Base-by-base conservation (phyloP, 2,113 vertebrate genomes). In the Prunella himalayana region DNA sequence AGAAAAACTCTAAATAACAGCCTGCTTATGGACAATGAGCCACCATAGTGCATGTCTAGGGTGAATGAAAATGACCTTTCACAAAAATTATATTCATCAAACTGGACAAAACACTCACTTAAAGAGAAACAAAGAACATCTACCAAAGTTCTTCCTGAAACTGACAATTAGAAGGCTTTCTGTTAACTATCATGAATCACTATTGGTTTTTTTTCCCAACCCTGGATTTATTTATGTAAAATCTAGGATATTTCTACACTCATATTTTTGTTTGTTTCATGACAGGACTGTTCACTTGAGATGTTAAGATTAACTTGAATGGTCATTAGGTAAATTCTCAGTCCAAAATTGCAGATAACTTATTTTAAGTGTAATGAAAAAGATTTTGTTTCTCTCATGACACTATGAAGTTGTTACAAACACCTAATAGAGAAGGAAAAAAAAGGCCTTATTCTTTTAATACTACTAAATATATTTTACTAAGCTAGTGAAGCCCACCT, bases 1-100 rank as follows among this genome's bases (percentile, higher is more conserved):
- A 97, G 96, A 86, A 96, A 97, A 97, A 96, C 53, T 95, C 69
- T 95, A 96, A 97, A 91, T 94, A 97, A 94, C 64, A 83, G 42
- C 54, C 96, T 85, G 79, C 53, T 94, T 95, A 82, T 92, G 68
- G 88, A 94, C 57, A 95, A 83, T 73, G 64, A 90, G 75, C 60
- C 69, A 93, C 70, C 13, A 33, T 93, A 88, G 61, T 90, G 49
- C 47, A 92, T 42, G 64, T 42, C 31, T 79, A 94, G 69, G 77
- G 68, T 96, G 97, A 97, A 97, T 93, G 75, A 97, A 97, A 97
- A 96, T 75, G 42, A 92, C 63, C 66, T 97, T 97, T 88, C 53
- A 71, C 57, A 94, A 79, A 96, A 96, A 80, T 85, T 78, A 13
- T 75, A 86, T 57, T 57, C 35, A 47, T 92, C 53, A 96, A 53